Base-by-base conservation (phyloP, 2,888 invertebrate genomes). In the Geotrupes spiniger region DNA sequence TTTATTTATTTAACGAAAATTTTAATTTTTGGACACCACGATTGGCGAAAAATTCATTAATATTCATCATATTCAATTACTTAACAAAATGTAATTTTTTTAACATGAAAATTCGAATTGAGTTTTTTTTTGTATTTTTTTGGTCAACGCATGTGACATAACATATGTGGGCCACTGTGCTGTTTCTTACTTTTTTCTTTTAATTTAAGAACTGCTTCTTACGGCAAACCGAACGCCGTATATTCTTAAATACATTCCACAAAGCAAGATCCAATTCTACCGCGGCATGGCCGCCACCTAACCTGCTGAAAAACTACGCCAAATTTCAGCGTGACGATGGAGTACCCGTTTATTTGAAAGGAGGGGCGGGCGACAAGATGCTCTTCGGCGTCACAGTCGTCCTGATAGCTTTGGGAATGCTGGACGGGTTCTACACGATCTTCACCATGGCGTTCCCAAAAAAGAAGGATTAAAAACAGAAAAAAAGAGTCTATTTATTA, bases 241-340 rank as follows among this genome's bases (percentile, higher is more conserved):
- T 49, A 6, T 45, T 43, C 10, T n/a, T 49, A 28, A 49, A 49
- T 11, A 49, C 49, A 27, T 44, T 45, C 27, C 49, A 49, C 14
- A 49, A 49, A 25, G 49, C 49, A n/a, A 43, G 49, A 6, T 49
- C 49, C 1, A 49, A 49, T 49, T 49, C 49, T 1, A 49, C 49
- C 27, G 42, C 29, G 29, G 41, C 49, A 49, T 49, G 53, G 29
- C 55, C 57, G 1, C 53, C 55, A 29, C 48, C 52, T 16, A 54
- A 43, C 6, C 40, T 58, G 26, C 46, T 55, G 11, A 41, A 44
- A 36, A 53, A 52, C 29, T 56, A 53, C 46, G 44, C 52, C 29
- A 41, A 48, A 16, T 58, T 56, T 29, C 58, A 58, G 49, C 42
- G 49, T 25, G 54, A 56, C 4, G 42, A 58, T 28, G 53, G 54